A percentile compares a stretch with the other conserved stretches of the same genome.
Evolutionary conservation across 2,888 invertebrate genomes (phyloP).

Genomic region (Tenthredo mesomela): DNA sequence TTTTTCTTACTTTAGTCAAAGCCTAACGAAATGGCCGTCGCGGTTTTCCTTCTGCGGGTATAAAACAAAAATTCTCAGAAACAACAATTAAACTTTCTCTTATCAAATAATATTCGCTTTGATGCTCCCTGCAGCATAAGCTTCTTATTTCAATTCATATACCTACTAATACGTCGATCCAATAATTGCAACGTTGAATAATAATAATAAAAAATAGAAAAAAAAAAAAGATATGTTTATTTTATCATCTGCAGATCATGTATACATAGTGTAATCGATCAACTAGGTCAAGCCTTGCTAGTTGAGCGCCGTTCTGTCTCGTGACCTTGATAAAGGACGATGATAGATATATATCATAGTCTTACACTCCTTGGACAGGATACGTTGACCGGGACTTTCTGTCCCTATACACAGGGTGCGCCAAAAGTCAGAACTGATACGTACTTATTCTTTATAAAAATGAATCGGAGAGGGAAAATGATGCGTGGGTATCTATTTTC

Average conservation of each 20-base stretch:
- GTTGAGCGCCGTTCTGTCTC: constrained; percentile 4
- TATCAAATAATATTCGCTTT: not conserved
- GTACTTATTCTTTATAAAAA: not conserved
- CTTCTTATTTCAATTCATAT: not conserved
- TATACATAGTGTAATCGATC: constrained; percentile 23
- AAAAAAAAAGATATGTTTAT: not conserved
- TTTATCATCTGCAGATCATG: not conserved
- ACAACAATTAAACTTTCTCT: not conserved
- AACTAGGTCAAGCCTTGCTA: constrained; percentile 21
- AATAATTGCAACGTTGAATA: not conserved
- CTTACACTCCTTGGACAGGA: not conserved
- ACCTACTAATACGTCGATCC: too few relatives aligned
- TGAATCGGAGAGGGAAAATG: not conserved
- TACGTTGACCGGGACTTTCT: not conserved
- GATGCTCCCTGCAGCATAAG: not conserved
- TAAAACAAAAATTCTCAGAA: not conserved
- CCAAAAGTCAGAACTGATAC: not conserved
- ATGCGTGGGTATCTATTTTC: not conserved
- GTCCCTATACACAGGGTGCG: not conserved
- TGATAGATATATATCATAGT: not conserved
- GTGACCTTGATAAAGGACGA: constrained; percentile 39
- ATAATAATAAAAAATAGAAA: not conserved
- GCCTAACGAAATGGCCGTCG: not conserved
- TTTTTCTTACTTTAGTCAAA: not conserved
- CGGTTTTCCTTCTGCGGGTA: not conserved